These are phyloP conservation scores for Gymnoscopelus microlampas DNA, from an alignment of 2,797 vertebrate genomes.

Conservation along the genomic window DNA sequence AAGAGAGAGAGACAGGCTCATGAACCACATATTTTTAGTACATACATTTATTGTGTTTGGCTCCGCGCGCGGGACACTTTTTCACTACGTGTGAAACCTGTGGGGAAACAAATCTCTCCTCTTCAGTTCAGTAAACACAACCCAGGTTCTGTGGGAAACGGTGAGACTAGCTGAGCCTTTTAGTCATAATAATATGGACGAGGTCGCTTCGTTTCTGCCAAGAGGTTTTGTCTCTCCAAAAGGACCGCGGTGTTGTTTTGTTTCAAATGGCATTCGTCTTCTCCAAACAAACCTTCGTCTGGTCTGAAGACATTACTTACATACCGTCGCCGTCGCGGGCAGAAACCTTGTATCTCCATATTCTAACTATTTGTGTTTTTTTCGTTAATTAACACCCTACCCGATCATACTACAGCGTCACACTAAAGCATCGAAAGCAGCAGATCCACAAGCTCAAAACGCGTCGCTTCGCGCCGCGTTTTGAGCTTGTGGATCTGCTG, in stretches of 20 bases:
- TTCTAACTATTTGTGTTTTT: too few relatives aligned
- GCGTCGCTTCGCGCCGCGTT: too few relatives aligned
- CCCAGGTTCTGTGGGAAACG: conserved; percentile 9
- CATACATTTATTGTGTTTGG: not conserved
- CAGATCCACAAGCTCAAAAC: too few relatives aligned
- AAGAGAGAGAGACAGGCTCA: not conserved
- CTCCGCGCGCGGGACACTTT: too few relatives aligned
- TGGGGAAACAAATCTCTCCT: not conserved
- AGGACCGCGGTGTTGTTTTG: conserved; percentile 30
- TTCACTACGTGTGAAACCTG: too few relatives aligned
- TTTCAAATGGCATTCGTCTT: conserved; percentile 49
- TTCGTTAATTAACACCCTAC: too few relatives aligned
- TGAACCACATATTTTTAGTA: not conserved
- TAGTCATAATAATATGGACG: conserved; percentile 50
- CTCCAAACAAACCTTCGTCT: conserved; percentile 51
- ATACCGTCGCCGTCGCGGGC: too few relatives aligned
- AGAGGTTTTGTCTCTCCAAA: conserved; percentile 37
- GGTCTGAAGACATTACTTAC: conserved; percentile 15
- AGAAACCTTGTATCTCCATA: too few relatives aligned
- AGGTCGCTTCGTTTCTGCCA: conserved; percentile 44
- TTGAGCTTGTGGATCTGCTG: too few relatives aligned
- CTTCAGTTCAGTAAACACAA: conserved; percentile 12
- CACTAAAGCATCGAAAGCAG: too few relatives aligned
- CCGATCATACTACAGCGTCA: too few relatives aligned
- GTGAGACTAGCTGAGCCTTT: conserved; percentile 17